Evolutionary conservation across 2,797 vertebrate species (phyloP), one percentile per base, ranked within the genome.

Genomic region (Cheirogaleus major): DNA sequence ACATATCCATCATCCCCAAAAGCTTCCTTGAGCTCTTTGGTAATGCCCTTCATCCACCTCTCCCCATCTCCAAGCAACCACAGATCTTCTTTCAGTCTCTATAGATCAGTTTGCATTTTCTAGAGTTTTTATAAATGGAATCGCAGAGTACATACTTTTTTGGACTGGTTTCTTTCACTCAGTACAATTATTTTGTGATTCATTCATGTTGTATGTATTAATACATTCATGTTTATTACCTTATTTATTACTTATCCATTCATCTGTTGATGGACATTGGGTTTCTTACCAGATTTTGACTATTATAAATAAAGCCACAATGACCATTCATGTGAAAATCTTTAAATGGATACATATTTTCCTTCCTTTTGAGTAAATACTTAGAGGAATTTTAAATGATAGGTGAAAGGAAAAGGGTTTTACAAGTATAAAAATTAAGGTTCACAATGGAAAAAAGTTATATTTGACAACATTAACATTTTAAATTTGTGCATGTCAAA

Each of bases 341-440:
- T 92, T 95, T 91, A 70, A 84, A 61, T 78, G 25, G 10, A 52
- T 87, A 89, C 59, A n/a, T 61, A 75, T 63, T 84, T 94, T 65
- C 17, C 63, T 89, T 80, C n/a, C 80, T 87, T 94, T 73, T 83
- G n/a, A 90, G 35, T 82, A 89, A 94, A 86, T 87, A 63, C 18
- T 4, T 76, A 35, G 14, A 80, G 35, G 13, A 48, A 87, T 87
- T 95, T 65, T 78, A 76, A 95, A 48, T 94, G 35, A 65, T 59
- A 45, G 65, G 4, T 50, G 59, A 79, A 81, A 81, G 13, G 45
- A 82, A 83, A 72, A 48, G 35, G 17, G 11, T 9, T 50, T 86
- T 52, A 27, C 50, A 50, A 70, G 4, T 25, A 61, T 81, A 57
- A 90, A 92, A 81, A 57, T 90, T 45, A 82, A 89, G 13, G 11